phyloP scores from a whole-genome alignment of 37 sponge, comb jelly and placozoan genomes.

The Chondrilla cf. caribensis region DNA sequence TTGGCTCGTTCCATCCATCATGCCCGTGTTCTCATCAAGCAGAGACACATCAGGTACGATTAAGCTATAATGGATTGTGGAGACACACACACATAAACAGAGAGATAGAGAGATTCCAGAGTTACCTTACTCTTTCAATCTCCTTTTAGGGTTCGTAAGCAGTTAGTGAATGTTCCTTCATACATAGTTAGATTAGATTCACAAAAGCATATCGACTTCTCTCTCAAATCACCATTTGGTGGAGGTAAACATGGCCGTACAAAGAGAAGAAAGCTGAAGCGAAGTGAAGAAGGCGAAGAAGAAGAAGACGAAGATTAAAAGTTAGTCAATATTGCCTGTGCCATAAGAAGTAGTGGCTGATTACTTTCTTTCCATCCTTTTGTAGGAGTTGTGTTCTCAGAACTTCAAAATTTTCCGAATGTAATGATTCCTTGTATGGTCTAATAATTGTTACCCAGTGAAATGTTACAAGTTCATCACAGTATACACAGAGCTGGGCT shows the following conservation, averaged over 20 bases:
- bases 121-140: neutral
- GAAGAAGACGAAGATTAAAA: constrained; percentile 84
- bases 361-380: too few species aligned
- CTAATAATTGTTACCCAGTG: too few species aligned
- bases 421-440: too few species aligned
- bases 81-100: too few species aligned
- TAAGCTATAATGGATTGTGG: neutral
- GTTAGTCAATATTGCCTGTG: neutral
- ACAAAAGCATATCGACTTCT: constrained; percentile 99
- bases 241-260: constrained; percentile 90
- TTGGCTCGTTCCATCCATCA: constrained; percentile 98
- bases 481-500: too few species aligned
- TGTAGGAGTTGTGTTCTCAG: too few species aligned
- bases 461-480: too few species aligned
- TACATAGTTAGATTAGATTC: constrained; percentile 98
- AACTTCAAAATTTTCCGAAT: too few species aligned
- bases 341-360: too few species aligned
- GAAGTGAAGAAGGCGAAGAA: constrained; percentile 63
- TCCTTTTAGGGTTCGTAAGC: constrained; percentile 85
- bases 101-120: neutral
- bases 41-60: constrained; percentile 93
- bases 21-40: constrained; percentile 95
- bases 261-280: constrained; percentile 95
- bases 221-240: constrained; percentile 94
- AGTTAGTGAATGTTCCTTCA: constrained; percentile 97